phyloP scores from a whole-genome alignment of 2,888 invertebrate species.

The Philaethria dido region DNA sequence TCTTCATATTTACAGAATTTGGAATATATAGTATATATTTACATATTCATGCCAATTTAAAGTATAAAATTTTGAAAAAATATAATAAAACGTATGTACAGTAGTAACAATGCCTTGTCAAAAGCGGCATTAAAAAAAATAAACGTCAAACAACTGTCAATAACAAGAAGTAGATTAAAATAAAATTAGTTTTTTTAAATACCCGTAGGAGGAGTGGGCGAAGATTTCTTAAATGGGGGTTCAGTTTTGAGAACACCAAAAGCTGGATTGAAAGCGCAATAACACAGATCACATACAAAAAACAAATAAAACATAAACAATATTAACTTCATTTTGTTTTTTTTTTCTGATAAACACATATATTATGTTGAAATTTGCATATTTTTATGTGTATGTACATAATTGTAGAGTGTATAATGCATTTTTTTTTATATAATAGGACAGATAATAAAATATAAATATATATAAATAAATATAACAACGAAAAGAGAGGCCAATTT shows the following conservation, averaged over 20 bases:
- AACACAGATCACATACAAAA: conserved; percentile 17
- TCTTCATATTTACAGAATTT: conserved; percentile 8
- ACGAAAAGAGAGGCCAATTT: too few relatives aligned
- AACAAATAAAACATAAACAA: neutral
- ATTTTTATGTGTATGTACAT: neutral
- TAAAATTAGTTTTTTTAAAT: neutral
- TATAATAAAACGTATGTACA: conserved; percentile 11
- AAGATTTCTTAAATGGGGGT: neutral
- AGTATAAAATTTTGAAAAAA: neutral
- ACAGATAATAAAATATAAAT: conserved; percentile 19
- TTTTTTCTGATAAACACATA: conserved; percentile 6
- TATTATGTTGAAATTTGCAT: too few relatives aligned
- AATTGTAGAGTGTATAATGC: neutral
- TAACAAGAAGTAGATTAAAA: neutral
- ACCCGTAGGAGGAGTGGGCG: neutral
- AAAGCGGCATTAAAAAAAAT: neutral
- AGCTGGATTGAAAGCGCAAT: conserved; percentile 23
- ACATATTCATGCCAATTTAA: conserved; percentile 16
- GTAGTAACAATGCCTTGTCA: neutral
- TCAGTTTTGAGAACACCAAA: conserved; percentile 23
- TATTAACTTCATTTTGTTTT: conserved; percentile 1
- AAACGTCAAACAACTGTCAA: neutral
- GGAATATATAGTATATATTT: conserved; percentile 1
- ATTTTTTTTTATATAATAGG: conserved; percentile 31
- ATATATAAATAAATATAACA: neutral